phyloP scores from a whole-genome alignment of 2,797 vertebrate genomes.

The Eremophila alpestris region DNA sequence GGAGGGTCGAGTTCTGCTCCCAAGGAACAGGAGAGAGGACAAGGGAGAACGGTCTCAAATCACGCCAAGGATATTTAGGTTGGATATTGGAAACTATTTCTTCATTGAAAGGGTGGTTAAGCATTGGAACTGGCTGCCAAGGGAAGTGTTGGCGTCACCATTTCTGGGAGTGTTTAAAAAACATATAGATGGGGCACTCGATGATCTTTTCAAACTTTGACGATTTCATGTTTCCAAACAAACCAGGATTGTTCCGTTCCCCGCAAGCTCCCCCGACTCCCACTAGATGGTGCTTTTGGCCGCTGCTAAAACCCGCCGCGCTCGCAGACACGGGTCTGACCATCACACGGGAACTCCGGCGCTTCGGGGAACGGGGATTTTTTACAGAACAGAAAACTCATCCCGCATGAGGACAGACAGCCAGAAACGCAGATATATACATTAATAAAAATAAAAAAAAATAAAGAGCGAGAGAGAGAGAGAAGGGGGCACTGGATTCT shows the following conservation, averaged over 20 bases:
- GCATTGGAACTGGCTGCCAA: too few species aligned
- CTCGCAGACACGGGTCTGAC: rapidly evolving
- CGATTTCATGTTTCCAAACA: rapidly evolving
- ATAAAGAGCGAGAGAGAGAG: too few species aligned
- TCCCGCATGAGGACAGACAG: not conserved
- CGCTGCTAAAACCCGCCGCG: not conserved
- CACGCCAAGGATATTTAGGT: rapidly evolving
- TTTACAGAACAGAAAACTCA: not conserved
- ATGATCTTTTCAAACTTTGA: not conserved
- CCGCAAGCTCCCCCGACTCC: not conserved
- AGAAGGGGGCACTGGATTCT: not conserved
- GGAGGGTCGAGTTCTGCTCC: not conserved
- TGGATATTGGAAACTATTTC: not conserved
- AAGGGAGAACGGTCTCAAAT: rapidly evolving
- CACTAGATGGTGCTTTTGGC: slow-evolving; percentile 62
- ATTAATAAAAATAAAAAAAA: not conserved
- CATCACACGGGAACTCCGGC: rapidly evolving
- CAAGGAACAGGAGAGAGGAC: not conserved
- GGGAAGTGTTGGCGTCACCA: too few species aligned
- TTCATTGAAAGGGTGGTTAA: not conserved
- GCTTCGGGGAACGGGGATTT: not conserved
- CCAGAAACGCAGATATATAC: not conserved
- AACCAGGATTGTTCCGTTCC: not conserved
- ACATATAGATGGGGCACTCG: too few species aligned
- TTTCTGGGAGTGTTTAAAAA: not conserved